Evolutionary conservation across 2,888 invertebrate genomes (phyloP), one percentile per base, ranked within the genome.

Genomic region (Chloroclystis v-ata): DNA sequence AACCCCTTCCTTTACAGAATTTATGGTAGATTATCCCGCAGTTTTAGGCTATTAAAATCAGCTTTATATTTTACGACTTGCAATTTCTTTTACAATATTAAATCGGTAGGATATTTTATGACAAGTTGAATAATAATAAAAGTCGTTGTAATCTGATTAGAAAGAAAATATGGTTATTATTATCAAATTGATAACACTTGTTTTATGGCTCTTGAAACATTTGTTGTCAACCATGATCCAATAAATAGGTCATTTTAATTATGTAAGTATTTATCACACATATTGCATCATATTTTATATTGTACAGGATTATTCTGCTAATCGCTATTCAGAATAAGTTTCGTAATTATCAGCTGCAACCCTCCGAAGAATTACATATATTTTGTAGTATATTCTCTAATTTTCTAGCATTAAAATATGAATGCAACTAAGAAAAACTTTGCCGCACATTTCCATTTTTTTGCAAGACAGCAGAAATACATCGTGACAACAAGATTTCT

Each of bases 331-430:
- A 33, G 39, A 39, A 47, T 38, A 33, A 49, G 40, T 47, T 47
- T 54, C 62, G 59, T 60, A 59, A 52, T 55, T 47, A 57, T 43
- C 46, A 50, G 47, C 50, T 43, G 43, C 44, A 50, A 51, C 49
- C 57, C 54, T 37, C 47, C 54, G 53, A 56, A 58, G 56, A 62
- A 69, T 67, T 70, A 66, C 67, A 61, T 69, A 69, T 61, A 52
- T 52, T 61, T 59, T 60, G 59, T 59, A 54, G 61, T 58, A 57
- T 58, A 63, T n/a, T n/a, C 63, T 64, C 61, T 57, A 63, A 72
- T 72, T 75, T 73, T 72, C 69, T 67, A 70, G 64, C 60, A 68
- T 72, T 71, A 71, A 67, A 42, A 59, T 54, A 56, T 54, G 46
- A 59, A 63, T 61, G 62, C 59, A 61, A 57, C 58, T 47, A 59